Evolutionary conservation across 1,140 invertebrate genomes (phyloP).

Genomic region (Drosophila sproati): DNA sequence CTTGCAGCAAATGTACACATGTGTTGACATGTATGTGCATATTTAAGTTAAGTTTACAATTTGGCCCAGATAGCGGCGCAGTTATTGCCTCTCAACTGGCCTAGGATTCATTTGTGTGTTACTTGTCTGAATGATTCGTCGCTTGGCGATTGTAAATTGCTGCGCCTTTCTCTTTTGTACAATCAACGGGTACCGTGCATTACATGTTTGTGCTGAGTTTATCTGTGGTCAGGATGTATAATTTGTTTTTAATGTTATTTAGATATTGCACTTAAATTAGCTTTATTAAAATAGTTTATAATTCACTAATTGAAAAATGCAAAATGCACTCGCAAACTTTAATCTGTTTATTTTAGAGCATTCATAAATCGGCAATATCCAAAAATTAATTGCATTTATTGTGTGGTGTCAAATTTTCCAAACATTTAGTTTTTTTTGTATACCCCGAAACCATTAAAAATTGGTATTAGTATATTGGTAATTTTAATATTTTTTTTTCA

Average conservation of each 20-base stretch:
- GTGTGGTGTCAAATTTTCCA: constrained; percentile 18
- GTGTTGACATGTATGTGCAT: constrained; percentile 3
- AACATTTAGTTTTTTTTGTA: constrained; percentile 4
- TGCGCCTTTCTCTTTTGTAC: constrained; percentile 59
- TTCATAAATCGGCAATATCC: background rate
- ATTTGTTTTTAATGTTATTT: too few species aligned
- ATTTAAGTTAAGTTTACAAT: constrained; percentile 22
- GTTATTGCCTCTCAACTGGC: constrained; percentile 19
- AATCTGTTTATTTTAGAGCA: background rate
- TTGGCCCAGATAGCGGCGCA: constrained; percentile 20
- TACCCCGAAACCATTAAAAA: too few species aligned
- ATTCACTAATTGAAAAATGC: too few species aligned
- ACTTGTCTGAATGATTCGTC: constrained; percentile 62
- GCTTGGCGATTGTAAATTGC: constrained; percentile 63
- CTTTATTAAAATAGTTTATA: background rate
- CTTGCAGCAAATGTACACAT: constrained; percentile 3
- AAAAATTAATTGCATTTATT: background rate
- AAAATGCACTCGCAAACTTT: background rate
- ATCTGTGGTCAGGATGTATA: background rate
- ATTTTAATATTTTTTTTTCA: background rate
- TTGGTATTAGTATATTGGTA: constrained; percentile 4
- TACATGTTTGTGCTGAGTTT: background rate
- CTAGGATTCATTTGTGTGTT: constrained; percentile 56
- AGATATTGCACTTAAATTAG: too few species aligned
- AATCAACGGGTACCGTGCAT: constrained; percentile 12